phyloP scores from a whole-genome alignment of 2,113 vertebrate genomes.

The Hemichromis elongatus region DNA sequence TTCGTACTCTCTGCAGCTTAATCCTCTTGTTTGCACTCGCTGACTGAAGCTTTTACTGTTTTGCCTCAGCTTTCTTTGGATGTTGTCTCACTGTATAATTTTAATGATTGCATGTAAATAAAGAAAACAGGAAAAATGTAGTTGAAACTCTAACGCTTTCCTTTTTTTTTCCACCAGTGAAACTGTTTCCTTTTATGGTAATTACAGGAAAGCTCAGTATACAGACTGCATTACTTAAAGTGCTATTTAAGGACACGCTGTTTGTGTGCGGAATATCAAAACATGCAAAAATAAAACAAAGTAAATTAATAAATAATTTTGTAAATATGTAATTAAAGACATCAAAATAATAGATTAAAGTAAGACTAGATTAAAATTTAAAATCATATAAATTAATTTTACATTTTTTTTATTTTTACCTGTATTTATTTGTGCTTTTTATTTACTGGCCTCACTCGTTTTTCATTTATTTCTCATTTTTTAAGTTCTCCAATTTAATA shows the following conservation, averaged over 20 bases:
- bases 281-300: neutral
- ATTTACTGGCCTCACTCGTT: neutral
- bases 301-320: neutral
- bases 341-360: neutral
- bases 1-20: neutral
- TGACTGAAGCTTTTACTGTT: neutral
- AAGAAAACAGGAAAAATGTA: neutral
- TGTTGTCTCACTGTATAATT: neutral
- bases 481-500: neutral
- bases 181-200: neutral
- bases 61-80: neutral
- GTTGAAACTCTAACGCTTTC: neutral
- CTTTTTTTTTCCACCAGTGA: neutral
- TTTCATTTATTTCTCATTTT: neutral
- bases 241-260: neutral
- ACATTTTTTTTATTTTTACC: neutral
- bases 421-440: neutral
- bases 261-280: neutral
- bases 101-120: neutral
- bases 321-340: neutral
- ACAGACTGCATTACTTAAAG: neutral
- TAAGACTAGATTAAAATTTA: neutral
- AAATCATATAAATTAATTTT: accelerated
- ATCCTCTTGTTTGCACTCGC: neutral
- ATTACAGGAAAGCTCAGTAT: neutral